Evolutionary conservation across 2,888 invertebrate species (phyloP), one percentile per base, ranked within the genome.

Genomic region (Platycheirus rosarum): DNA sequence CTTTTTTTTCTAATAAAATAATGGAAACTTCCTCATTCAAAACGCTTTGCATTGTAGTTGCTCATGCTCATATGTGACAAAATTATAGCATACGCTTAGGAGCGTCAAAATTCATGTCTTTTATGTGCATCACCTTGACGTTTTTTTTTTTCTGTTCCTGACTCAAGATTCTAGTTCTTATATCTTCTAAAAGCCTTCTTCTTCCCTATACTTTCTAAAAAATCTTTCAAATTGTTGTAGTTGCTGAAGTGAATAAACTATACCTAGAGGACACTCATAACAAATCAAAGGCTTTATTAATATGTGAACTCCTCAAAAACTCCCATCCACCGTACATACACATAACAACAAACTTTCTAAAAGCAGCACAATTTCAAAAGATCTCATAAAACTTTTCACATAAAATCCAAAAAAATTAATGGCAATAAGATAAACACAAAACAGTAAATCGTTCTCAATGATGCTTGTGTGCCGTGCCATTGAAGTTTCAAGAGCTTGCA

Each of bases 321-420:
- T 76, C 46, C 51, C 79, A 74, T 74, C 37, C 48, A 65, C 74
- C 40, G 13, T 16, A n/a, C 14, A 55, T 9, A 55, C 23, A 20
- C 37, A 8, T 23, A 20, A 14, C 5, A 40, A 37, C 57, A 57
- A 7, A 26, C 13, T 23, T n/a, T 23, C 23, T 23, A 26, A 23
- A 16, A 16, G 42, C 14, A 42, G 13, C 26, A 42, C 26, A 62
- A 77, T 63, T 73, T 63, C 71, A 18, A 49, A 77, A 73, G 71
- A 77, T 77, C 76, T 63, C 71, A 73, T 77, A 77, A 73, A 82
- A 82, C 63, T 82, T 82, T 82, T 71, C 55, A 55, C 68, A 82
- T 82, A 73, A 82, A 82, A 73, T 57, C 63, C 63, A 76, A 76
- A 57, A 76, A 51, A 49, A 63, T 82, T 73, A 82, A 73, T 68